Conservation (phyloP, 2,797 vertebrate genomes). For the Ctenopoma kingsleyae region DNA sequence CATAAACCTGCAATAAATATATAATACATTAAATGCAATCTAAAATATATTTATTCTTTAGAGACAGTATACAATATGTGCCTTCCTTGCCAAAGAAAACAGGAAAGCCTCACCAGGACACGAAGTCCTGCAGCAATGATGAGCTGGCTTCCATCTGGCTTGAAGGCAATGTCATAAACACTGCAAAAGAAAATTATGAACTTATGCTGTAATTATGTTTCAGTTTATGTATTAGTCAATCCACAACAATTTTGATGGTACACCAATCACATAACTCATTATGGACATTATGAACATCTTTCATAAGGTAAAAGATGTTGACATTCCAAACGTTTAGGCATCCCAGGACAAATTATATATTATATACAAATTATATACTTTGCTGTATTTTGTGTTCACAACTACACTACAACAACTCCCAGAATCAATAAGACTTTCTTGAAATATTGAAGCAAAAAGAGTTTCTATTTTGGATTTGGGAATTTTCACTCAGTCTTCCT, state of each 20-base stretch:
- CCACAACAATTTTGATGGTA: background rate
- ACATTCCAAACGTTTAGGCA: background rate
- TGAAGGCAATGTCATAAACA: conserved; percentile 96
- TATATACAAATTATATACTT: too few relatives aligned
- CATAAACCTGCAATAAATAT: conserved; percentile 89
- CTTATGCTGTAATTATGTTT: conserved; percentile 6
- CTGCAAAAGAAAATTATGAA: conserved; percentile 71
- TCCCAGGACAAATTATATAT: background rate
- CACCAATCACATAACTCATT: background rate
- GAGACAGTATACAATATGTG: background rate
- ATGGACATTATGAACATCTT: too few relatives aligned
- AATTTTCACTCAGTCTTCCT: background rate
- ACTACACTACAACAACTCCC: background rate
- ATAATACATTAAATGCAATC: conserved; percentile 3
- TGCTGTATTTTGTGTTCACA: too few relatives aligned
- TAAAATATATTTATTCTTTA: conserved; percentile 2
- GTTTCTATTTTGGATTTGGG: too few relatives aligned
- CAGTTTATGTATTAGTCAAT: background rate
- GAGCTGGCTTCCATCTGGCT: conserved; percentile 95
- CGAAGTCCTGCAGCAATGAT: conserved; percentile 95
- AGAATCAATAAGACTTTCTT: too few relatives aligned
- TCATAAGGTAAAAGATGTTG: too few relatives aligned
- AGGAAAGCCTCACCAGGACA: conserved; percentile 89
- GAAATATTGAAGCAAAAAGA: too few relatives aligned
- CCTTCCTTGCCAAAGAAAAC: conserved; percentile 8